These are phyloP conservation scores for Linnaemya vulpina DNA, from an alignment of 2,888 invertebrate genomes.

Conservation along the genomic window DNA sequence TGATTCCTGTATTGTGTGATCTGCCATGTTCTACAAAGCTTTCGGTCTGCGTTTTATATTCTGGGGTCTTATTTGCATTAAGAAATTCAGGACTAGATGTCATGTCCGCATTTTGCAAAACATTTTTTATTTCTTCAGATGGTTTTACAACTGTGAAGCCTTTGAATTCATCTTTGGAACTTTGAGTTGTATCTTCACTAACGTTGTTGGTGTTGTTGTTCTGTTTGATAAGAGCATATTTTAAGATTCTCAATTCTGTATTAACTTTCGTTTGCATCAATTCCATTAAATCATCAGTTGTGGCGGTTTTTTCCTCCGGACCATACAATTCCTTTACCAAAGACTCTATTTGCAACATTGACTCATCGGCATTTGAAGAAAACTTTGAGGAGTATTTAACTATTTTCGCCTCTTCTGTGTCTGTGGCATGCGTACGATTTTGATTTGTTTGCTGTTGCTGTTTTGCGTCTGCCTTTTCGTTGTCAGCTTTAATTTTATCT, in stretches of 20 bases:
- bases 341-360: conserved; percentile 54
- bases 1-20: background rate
- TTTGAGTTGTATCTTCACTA: background rate
- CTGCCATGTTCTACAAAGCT: background rate
- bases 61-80: background rate
- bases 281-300: conserved; percentile 54
- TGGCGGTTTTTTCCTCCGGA: conserved; percentile 21
- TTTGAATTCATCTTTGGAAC: background rate
- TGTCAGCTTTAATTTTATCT: conserved; percentile 14
- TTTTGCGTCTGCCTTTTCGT: conserved; percentile 19
- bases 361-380: conserved; percentile 59
- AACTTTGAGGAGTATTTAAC: conserved; percentile 64
- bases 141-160: background rate
- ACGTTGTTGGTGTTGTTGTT: background rate
- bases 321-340: conserved; percentile 63
- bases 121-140: background rate
- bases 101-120: background rate
- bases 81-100: background rate
- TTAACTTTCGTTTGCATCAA: conserved; percentile 45
- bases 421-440: conserved; percentile 10
- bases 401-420: conserved; percentile 43
- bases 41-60: background rate
- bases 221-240: background rate
- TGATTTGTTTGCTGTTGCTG: conserved; percentile 37
- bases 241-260: conserved; percentile 45